Percentiles rank a stretch among this genome's conserved stretches.
phyloP scores from a whole-genome alignment of 2,113 vertebrate genomes.

The Salvelinus fontinalis region DNA sequence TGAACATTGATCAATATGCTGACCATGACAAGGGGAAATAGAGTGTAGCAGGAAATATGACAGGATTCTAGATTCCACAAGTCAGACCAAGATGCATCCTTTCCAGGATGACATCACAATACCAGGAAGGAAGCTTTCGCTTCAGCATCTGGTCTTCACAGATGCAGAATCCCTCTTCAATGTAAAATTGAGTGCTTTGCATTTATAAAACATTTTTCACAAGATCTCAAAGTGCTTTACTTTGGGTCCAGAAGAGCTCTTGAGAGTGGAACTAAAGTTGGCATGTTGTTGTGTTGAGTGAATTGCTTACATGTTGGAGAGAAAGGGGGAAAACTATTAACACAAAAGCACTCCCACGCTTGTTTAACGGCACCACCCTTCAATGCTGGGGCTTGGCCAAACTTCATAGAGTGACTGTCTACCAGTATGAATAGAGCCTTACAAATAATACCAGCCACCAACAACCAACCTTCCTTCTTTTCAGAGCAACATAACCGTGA shows the following conservation, averaged over 20 bases:
- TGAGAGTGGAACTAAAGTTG: neutral
- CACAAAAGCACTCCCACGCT: slow-evolving; percentile 31
- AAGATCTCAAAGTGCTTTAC: slow-evolving; percentile 29
- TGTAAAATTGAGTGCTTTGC: slow-evolving; percentile 8
- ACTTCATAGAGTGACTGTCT: slow-evolving; percentile 23
- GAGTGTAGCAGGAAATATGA: slow-evolving; percentile 20
- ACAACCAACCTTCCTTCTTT: too few species aligned
- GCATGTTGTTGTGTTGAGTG: slow-evolving; percentile 37
- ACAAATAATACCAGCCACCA: neutral
- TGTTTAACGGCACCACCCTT: slow-evolving; percentile 19
- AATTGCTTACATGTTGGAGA: slow-evolving; percentile 12
- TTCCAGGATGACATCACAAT: slow-evolving; percentile 41
- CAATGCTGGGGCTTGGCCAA: slow-evolving; percentile 7
- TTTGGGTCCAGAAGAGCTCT: slow-evolving; percentile 28
- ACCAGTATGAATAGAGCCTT: slow-evolving; percentile 1
- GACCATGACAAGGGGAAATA: neutral
- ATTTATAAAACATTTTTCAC: slow-evolving; percentile 21
- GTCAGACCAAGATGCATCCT: slow-evolving; percentile 26
- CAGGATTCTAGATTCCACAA: slow-evolving; percentile 10
- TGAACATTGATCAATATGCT: neutral
- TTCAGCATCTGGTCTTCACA: slow-evolving; percentile 24
- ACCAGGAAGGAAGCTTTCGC: slow-evolving; percentile 32
- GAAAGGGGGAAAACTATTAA: slow-evolving; percentile 36
- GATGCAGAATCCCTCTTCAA: slow-evolving; percentile 14
- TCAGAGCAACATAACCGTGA: neutral